These are phyloP conservation scores for Strix uralensis DNA, from an alignment of 2,113 vertebrate species.

Conservation along the genomic window DNA sequence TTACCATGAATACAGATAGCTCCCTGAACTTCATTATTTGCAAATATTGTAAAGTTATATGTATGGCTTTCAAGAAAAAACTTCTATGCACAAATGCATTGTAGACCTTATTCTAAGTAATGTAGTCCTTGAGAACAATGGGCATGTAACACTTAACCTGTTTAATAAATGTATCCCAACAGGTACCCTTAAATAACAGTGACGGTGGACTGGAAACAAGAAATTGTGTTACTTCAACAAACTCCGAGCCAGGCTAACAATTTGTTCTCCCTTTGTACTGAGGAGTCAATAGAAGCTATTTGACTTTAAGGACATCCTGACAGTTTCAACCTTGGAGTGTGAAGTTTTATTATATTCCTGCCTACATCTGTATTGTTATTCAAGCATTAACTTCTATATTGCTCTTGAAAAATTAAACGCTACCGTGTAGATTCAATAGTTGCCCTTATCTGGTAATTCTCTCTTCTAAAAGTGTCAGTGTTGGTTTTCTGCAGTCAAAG, in stretches of 20 bases:
- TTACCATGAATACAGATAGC: neutral
- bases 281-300: neutral
- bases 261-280: neutral
- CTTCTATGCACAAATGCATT: neutral
- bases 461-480: neutral
- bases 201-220: neutral
- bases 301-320: neutral
- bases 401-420: neutral
- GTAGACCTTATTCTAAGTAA: neutral
- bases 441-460: neutral
- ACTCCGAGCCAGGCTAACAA: neutral
- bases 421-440: neutral
- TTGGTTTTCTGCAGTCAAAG: neutral
- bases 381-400: neutral
- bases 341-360: neutral
- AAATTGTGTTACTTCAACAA: neutral
- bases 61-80: neutral
- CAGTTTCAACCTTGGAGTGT: neutral
- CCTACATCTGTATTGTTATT: neutral
- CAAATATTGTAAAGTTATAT: neutral
- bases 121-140: neutral
- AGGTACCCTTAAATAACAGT: neutral
- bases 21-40: neutral
- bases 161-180: neutral
- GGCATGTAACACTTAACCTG: rapidly evolving